Evolutionary conservation across 1,140 invertebrate genomes (phyloP), one percentile per base, ranked within the genome.

Genomic region (Leptopilina boulardi): DNA sequence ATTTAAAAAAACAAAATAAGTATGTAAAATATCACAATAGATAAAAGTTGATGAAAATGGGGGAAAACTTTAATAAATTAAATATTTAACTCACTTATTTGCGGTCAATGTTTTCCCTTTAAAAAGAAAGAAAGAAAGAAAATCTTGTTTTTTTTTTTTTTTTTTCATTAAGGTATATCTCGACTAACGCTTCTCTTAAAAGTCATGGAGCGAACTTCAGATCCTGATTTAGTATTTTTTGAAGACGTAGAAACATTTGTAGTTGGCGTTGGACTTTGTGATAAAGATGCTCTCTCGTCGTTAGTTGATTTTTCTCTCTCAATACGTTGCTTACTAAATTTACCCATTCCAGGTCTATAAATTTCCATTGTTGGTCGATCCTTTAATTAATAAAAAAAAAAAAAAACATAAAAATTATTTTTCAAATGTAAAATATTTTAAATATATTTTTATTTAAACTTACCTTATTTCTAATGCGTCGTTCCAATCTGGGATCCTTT

Each of bases 341-440:
- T 94, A 2, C 94, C 94, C 94, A 95, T 95, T 30, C 94, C 94
- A 5, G 94, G 94, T 74, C 94, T 92, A 87, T 95, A 95, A 77
- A 95, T 94, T 77, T 94, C 93, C 80, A 95, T 93, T 54, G 93
- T 92, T 10, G 94, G 94, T 66, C 94, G 93, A 87, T 95, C 94
- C 93, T 95, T 79, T 34, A 89, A 88, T 42, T 80, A 85, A 71
- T 72, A 78, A 81, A 56, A 76, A 41, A 38, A 23, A 21, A 73
- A 73, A 42, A 23, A 18, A 47, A 11, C 10, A 19, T 5, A 30
- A 6, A 9, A 44, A 10, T 44, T 44, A 15, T 0, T 51, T 47
- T 15, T 47, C 10, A 3, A 51, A 51, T 18, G 1, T 41, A 41
- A 41, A n/a, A 51, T 51, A 18, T 1, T 1, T 2, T 18, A 51